Conservation (phyloP, 2,797 vertebrate genomes). For the Miichthys miiuy region DNA sequence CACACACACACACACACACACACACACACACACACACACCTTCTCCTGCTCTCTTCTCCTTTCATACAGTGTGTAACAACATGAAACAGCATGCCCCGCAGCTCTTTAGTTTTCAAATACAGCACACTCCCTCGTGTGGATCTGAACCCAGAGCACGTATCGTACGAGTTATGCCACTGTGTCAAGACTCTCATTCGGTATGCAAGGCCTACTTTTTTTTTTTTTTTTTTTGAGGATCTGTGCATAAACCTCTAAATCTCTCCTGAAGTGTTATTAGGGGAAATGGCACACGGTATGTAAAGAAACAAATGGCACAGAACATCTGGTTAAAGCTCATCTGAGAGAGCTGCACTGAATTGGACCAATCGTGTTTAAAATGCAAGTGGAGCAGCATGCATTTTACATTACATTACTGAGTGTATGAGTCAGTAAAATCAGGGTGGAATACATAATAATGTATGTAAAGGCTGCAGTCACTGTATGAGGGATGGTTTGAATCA, state of each 20-base stretch:
- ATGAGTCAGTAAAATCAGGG: conserved; percentile 73
- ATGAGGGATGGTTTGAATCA: conserved; percentile 38
- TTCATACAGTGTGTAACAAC: conserved; percentile 69
- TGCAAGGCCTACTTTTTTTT: conserved; percentile 60
- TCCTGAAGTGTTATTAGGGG: conserved; percentile 75
- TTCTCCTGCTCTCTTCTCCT: conserved; percentile 48
- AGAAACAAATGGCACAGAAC: conserved; percentile 79
- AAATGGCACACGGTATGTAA: conserved; percentile 58
- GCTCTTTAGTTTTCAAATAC: conserved; percentile 75
- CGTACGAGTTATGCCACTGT: conserved; percentile 70
- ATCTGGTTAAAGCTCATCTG: conserved; percentile 74
- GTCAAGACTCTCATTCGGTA: conserved; percentile 71
- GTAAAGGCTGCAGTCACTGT: conserved; percentile 39
- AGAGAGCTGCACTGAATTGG: conserved; percentile 66
- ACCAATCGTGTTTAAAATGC: conserved; percentile 77
- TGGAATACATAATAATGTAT: conserved; percentile 55
- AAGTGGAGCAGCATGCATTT: conserved; percentile 82
- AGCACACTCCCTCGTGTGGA: conserved; percentile 59
- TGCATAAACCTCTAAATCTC: conserved; percentile 75
- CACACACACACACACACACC: conserved; percentile 43
- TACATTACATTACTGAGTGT: conserved; percentile 76
- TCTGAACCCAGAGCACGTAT: conserved; percentile 79
- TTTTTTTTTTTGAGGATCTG: conserved; percentile 42
- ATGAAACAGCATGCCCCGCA: conserved; percentile 76
- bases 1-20: conserved; percentile 17